These are phyloP conservation scores for Apistogramma diplotaenia DNA, from an alignment of 2,113 vertebrate genomes.

Conservation along the genomic window DNA sequence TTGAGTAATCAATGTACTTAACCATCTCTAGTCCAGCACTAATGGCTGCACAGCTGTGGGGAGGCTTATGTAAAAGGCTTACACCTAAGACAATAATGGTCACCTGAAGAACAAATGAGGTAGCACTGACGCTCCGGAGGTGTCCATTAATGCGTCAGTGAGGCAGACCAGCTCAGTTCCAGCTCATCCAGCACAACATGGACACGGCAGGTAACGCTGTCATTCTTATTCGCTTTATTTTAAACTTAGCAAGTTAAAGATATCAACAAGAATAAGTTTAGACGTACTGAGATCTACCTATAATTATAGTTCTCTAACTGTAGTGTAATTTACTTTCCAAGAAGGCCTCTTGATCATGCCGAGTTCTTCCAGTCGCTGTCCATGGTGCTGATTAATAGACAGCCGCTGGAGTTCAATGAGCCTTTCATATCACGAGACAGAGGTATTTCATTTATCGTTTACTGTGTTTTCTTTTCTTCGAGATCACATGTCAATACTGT, in stretches of 20 bases:
- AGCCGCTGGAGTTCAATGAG: not conserved
- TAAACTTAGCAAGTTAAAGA: not conserved
- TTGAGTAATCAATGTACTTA: slow-evolving; percentile 10
- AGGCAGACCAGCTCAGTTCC: slow-evolving; percentile 28
- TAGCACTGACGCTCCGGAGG: slow-evolving; percentile 41
- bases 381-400: slow-evolving; percentile 61
- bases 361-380: slow-evolving; percentile 58
- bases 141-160: slow-evolving; percentile 53
- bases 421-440: not conserved
- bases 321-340: not conserved
- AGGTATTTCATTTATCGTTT: not conserved
- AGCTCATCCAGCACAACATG: slow-evolving; percentile 51
- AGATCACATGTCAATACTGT: not conserved
- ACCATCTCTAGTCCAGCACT: not conserved
- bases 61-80: slow-evolving; percentile 57
- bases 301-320: not conserved
- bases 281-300: not conserved
- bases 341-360: not conserved
- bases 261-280: not conserved
- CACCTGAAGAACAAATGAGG: slow-evolving; percentile 51
- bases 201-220: slow-evolving; percentile 63
- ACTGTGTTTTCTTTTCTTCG: not conserved
- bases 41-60: slow-evolving; percentile 21
- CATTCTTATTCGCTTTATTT: slow-evolving; percentile 17
- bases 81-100: slow-evolving; percentile 57